phyloP scores from a whole-genome alignment of 2,113 vertebrate species.

The Galbula dea region DNA sequence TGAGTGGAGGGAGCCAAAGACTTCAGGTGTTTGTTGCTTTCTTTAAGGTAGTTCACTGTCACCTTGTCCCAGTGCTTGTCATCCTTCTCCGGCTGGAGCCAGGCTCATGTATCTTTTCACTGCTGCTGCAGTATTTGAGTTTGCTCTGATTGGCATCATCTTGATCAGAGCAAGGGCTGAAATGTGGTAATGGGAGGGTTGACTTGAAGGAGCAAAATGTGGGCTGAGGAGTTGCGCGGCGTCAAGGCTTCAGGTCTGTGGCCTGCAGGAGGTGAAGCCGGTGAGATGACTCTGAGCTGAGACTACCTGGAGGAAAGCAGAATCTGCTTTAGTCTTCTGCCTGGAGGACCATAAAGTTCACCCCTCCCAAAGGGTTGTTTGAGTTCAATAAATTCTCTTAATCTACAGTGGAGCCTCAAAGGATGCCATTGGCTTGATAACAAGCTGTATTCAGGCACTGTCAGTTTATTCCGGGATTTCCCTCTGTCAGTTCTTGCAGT shows the following conservation, averaged over 20 bases:
- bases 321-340: background rate
- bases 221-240: background rate
- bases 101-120: background rate
- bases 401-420: background rate
- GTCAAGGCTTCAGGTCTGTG: background rate
- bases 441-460: background rate
- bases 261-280: background rate
- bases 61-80: background rate
- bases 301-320: background rate
- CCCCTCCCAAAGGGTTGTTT: background rate
- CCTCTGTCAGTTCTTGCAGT: background rate
- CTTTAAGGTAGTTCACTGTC: background rate
- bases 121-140: background rate
- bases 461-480: constrained; percentile 3
- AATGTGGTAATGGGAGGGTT: background rate
- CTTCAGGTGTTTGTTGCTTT: background rate
- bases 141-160: background rate
- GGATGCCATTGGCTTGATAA: background rate
- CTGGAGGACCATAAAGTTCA: background rate
- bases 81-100: background rate
- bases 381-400: background rate
- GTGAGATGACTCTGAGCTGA: background rate
- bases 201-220: fast-evolving
- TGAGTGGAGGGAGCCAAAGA: background rate
- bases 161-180: background rate